A percentile compares a stretch with the other conserved stretches of the same genome.
These are phyloP conservation scores for Neocloeon triangulifer DNA, from an alignment of 1,140 invertebrate genomes.

Conservation along the genomic window DNA sequence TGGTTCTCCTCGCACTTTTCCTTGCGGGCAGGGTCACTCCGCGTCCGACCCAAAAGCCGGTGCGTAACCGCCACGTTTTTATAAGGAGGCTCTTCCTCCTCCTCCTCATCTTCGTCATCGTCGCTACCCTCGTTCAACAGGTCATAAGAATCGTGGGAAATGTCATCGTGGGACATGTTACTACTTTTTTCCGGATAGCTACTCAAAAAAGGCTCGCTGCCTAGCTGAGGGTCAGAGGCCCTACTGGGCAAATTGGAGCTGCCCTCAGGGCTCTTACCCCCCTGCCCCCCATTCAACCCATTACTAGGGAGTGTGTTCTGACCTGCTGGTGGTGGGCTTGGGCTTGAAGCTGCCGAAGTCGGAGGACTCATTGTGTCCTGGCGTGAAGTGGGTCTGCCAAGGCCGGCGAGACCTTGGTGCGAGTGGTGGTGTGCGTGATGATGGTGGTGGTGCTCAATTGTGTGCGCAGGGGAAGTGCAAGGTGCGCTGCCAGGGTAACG, in stretches of 20 bases:
- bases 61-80: conserved; percentile 16
- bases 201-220: conserved; percentile 56
- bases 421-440: too few species aligned
- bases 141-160: conserved; percentile 75
- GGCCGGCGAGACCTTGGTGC: too few species aligned
- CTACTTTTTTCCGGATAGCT: conserved; percentile 64
- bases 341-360: conserved; percentile 14
- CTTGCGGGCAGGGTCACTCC: conserved; percentile 66
- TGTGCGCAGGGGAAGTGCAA: too few species aligned
- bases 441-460: too few species aligned
- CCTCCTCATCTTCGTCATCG: conserved; percentile 6
- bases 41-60: conserved; percentile 53
- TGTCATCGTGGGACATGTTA: conserved; percentile 62
- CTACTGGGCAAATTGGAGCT: too few species aligned
- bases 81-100: conserved; percentile 10
- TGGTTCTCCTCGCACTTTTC: too few species aligned
- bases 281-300: too few species aligned
- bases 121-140: conserved; percentile 31
- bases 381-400: conserved; percentile 2
- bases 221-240: conserved; percentile 6
- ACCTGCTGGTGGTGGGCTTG: too few species aligned
- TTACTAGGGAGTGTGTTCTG: too few species aligned
- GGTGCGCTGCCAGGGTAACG: too few species aligned
- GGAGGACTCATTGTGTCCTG: conserved; percentile 12
- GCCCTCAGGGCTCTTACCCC: too few species aligned